A percentile compares a stretch with the other conserved stretches of the same genome.
Conservation (phyloP, 2,113 vertebrate species). For the human (Homo sapiens) region GRCh38 chr13:28314001-28314500, state of each 20-base stretch:
- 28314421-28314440: conserved; percentile 6
- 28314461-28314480: neutral
- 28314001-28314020: no score
- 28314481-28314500: neutral
- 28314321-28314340: conserved; percentile 16
- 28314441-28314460: conserved; percentile 56
- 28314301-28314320: neutral
- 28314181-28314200: neutral
- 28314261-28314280: neutral
- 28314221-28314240: neutral
- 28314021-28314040: no score
- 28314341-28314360: conserved; percentile 21
- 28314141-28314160: no score
- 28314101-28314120: no score
- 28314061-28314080: no score
- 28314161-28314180: neutral
- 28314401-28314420: neutral
- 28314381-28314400: conserved; percentile 43
- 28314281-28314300: neutral
- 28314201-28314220: accelerated
- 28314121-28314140: no score
- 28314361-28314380: neutral
- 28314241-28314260: no score
- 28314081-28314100: no score
- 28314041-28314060: no score